Conservation (phyloP, 2,113 vertebrate species). For the Mionectes macconnelli region DNA sequence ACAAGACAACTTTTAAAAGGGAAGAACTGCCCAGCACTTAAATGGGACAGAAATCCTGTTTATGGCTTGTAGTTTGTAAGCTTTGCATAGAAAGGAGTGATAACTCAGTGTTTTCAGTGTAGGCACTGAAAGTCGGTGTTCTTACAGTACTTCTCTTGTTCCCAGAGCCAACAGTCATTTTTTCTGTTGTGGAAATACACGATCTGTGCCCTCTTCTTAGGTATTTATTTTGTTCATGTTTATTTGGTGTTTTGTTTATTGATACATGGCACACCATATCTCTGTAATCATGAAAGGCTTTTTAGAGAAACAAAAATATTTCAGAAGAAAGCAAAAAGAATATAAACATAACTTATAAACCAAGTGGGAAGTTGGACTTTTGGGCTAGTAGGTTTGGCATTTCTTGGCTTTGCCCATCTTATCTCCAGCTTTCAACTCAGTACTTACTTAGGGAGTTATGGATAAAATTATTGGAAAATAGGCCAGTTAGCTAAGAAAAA, state of each 20-base stretch:
- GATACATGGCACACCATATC: neutral
- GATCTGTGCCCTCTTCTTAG: neutral
- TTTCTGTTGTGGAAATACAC: neutral
- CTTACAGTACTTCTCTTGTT: neutral
- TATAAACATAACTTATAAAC: neutral
- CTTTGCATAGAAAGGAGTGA: neutral
- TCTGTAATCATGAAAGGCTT: neutral
- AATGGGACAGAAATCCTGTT: neutral
- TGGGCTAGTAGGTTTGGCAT: neutral
- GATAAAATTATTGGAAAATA: neutral
- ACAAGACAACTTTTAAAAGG: neutral
- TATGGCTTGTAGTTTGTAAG: neutral
- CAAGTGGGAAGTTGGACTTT: neutral
- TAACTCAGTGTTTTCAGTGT: neutral
- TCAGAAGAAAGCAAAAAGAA: neutral
- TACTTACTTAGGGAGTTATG: neutral
- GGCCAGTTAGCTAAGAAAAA: neutral
- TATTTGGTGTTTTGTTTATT: neutral
- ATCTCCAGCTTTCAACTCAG: neutral
- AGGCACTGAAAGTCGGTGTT: neutral
- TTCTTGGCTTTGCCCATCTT: neutral
- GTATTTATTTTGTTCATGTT: neutral
- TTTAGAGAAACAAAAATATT: neutral
- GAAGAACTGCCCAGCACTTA: neutral
- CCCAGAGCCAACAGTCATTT: neutral